Conservation (phyloP, 2,113 vertebrate species). For the Rhinopomastus cyanomelas region DNA sequence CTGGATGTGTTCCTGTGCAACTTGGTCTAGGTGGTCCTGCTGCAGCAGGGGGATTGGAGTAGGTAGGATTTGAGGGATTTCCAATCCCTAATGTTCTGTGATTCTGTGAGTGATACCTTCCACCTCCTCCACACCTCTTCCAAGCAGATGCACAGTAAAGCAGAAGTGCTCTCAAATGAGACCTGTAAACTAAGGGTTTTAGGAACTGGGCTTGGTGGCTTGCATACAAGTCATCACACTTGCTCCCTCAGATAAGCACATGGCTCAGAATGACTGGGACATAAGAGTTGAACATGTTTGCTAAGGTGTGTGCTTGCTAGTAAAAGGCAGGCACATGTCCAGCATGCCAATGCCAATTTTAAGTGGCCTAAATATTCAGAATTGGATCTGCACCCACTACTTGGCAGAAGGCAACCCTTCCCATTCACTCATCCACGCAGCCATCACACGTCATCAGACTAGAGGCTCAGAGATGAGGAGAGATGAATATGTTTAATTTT, state of each 20-base stretch:
- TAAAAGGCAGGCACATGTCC: neutral
- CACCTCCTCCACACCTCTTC: neutral
- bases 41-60: too few relatives aligned
- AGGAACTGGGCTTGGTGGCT: neutral
- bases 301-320: neutral
- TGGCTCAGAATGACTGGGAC: neutral
- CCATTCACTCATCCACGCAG: neutral
- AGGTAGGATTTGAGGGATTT: too few relatives aligned
- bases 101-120: neutral
- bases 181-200: neutral
- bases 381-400: neutral
- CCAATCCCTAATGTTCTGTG: too few relatives aligned
- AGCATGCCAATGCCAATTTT: neutral
- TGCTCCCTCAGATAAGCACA: neutral
- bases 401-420: neutral
- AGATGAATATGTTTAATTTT: neutral
- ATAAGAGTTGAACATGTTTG: neutral
- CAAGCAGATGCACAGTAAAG: neutral
- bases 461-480: neutral
- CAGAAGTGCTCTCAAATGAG: neutral
- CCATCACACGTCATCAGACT: accelerated
- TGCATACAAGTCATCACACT: neutral
- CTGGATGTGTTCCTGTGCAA: too few relatives aligned
- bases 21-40: too few relatives aligned
- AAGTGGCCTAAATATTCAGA: neutral